phyloP scores from a whole-genome alignment of 2,113 vertebrate species.

The Rhinoptilus africanus region DNA sequence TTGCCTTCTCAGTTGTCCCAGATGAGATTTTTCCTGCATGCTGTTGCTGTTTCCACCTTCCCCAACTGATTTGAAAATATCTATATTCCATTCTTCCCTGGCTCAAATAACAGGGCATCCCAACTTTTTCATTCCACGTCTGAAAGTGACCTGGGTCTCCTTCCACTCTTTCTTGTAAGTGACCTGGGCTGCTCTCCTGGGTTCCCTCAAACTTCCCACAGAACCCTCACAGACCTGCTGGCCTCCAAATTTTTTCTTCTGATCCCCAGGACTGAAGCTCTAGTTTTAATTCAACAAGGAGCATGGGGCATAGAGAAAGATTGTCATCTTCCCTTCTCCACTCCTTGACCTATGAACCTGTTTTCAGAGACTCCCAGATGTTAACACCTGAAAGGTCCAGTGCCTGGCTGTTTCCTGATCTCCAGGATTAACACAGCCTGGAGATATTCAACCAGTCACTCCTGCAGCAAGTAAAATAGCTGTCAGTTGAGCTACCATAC shows the following conservation, averaged over 20 bases:
- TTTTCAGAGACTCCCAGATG: not conserved
- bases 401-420: not conserved
- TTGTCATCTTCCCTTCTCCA: fast-evolving
- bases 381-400: too few relatives aligned
- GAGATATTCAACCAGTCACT: not conserved
- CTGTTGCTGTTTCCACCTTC: not conserved
- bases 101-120: fast-evolving
- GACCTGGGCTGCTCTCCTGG: fast-evolving
- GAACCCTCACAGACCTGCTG: not conserved
- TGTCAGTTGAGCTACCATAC: not conserved
- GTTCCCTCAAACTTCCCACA: not conserved
- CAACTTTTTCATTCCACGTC: not conserved
- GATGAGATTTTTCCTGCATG: not conserved
- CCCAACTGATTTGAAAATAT: not conserved
- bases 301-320: fast-evolving
- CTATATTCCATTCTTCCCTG: not conserved
- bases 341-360: fast-evolving
- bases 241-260: not conserved
- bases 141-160: not conserved
- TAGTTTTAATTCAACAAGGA: not conserved
- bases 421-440: not conserved
- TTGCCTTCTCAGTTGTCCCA: not conserved
- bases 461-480: not conserved
- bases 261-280: not conserved
- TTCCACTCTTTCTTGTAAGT: not conserved